A percentile compares a stretch with the other conserved stretches of the same genome.
Conservation (phyloP, 2,113 vertebrate genomes). For the Opisthocomus hoazin region DNA sequence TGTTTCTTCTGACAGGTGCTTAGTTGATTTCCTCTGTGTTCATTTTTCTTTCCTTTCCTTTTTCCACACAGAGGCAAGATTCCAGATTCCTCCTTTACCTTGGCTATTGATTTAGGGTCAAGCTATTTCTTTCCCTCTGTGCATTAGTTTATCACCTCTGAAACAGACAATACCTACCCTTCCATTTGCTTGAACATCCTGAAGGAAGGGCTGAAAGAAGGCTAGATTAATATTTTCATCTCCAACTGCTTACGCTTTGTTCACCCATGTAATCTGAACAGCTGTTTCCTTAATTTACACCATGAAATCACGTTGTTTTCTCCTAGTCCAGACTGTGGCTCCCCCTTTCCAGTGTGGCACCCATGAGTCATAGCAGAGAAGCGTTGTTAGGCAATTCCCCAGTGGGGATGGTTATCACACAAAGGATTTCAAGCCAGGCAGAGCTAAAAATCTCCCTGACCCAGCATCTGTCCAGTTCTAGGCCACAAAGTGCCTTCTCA, state of each 20-base stretch:
- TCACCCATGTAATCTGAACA: not conserved
- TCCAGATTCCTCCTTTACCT: not conserved
- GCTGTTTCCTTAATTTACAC: not conserved
- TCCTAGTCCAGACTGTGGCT: not conserved
- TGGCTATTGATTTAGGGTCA: not conserved
- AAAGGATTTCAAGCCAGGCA: not conserved
- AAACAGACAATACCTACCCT: not conserved
- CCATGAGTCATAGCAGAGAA: not conserved
- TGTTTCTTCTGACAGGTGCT: not conserved
- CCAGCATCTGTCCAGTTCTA: not conserved
- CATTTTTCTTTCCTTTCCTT: not conserved
- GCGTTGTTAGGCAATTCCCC: not conserved
- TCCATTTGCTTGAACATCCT: not conserved
- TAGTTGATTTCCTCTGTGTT: not conserved
- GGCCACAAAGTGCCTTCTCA: not conserved
- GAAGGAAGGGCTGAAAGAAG: not conserved
- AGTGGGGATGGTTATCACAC: not conserved
- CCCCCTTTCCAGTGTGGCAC: not conserved
- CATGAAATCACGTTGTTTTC: not conserved
- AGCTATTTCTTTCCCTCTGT: not conserved
- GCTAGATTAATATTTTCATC: not conserved
- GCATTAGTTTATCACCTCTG: not conserved
- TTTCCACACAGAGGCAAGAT: not conserved
- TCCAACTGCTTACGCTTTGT: not conserved
- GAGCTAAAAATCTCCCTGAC: not conserved